Percentiles rank a stretch among this genome's conserved stretches.
Conservation (phyloP, 1,140 invertebrate species). For the Plutomurus gul region DNA sequence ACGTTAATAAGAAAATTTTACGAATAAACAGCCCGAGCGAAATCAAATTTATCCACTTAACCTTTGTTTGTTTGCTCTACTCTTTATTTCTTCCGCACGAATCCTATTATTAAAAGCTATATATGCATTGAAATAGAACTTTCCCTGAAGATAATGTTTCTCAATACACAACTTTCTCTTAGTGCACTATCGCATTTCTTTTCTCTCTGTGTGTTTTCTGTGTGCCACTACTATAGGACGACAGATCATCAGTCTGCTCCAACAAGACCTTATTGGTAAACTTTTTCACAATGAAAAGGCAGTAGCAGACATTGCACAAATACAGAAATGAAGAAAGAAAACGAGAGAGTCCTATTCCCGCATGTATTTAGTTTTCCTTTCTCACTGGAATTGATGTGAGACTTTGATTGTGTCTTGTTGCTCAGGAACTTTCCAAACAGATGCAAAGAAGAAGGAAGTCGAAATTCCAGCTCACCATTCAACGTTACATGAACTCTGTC, state of each 20-base stretch:
- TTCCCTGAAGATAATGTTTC: too few species aligned
- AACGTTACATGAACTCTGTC: not conserved
- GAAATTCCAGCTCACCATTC: not conserved
- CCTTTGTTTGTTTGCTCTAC: too few species aligned
- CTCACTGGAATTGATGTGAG: not conserved
- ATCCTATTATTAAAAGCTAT: too few species aligned
- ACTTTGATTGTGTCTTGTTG: not conserved
- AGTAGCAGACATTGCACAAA: not conserved
- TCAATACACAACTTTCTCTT: too few species aligned
- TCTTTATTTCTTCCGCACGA: too few species aligned
- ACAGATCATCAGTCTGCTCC: not conserved
- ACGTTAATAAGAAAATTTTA: too few species aligned
- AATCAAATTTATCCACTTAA: too few species aligned
- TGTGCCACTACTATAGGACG: too few species aligned
- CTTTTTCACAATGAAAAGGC: not conserved
- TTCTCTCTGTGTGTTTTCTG: too few species aligned
- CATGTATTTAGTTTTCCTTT: not conserved
- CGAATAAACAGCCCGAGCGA: too few species aligned
- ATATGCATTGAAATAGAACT: too few species aligned
- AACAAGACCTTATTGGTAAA: not conserved
- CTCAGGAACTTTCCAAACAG: not conserved
- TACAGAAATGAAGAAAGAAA: conserved; percentile 9
- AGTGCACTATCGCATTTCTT: too few species aligned
- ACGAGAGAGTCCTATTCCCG: not conserved
- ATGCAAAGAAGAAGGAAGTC: not conserved